phyloP scores from a whole-genome alignment of 2,888 invertebrate genomes.

The Limnephilus lunatus region DNA sequence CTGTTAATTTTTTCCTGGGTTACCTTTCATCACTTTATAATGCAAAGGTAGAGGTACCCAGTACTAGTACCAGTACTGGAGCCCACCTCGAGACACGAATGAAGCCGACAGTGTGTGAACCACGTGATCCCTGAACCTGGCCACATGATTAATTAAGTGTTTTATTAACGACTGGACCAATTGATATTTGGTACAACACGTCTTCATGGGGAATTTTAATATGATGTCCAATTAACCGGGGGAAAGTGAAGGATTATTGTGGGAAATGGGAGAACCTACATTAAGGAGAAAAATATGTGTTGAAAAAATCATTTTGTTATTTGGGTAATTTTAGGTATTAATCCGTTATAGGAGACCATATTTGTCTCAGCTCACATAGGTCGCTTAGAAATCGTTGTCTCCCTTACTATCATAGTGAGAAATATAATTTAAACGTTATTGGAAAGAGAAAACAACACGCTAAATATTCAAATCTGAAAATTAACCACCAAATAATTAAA shows the following conservation, averaged over 20 bases:
- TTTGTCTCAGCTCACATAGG: too few relatives aligned
- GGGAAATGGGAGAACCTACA: not conserved
- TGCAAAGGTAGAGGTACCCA: not conserved
- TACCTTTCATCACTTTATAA: not conserved
- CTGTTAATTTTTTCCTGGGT: not conserved
- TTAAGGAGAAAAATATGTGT: not conserved
- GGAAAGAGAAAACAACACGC: too few relatives aligned
- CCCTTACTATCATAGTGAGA: too few relatives aligned
- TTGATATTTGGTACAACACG: not conserved
- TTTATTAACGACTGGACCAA: not conserved
- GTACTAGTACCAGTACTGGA: not conserved
- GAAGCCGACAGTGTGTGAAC: constrained; percentile 12
- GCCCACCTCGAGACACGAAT: not conserved
- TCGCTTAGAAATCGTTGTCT: too few relatives aligned
- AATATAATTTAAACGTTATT: too few relatives aligned
- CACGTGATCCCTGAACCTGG: not conserved
- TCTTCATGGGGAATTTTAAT: constrained; percentile 8
- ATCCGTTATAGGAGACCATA: too few relatives aligned
- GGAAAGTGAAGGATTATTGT: not conserved
- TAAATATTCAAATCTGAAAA: too few relatives aligned
- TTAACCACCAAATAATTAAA: too few relatives aligned
- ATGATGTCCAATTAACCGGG: not conserved
- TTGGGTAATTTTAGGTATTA: too few relatives aligned
- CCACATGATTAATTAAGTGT: not conserved
- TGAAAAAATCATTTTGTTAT: too few relatives aligned